These are phyloP conservation scores for Agraylea sexmaculata DNA, from an alignment of 1,140 invertebrate species.

Conservation along the genomic window DNA sequence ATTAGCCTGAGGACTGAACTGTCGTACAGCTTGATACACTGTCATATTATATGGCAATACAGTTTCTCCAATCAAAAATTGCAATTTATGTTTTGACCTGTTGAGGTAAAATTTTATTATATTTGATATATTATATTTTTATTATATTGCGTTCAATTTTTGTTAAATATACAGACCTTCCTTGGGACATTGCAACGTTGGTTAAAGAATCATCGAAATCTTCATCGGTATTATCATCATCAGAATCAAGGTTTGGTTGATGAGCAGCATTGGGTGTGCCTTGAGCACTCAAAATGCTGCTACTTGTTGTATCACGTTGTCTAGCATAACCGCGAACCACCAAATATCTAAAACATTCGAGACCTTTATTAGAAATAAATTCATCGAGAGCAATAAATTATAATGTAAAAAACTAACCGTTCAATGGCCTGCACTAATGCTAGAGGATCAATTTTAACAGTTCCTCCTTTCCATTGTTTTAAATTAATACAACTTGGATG, in stretches of 20 bases:
- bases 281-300: constrained; percentile 20
- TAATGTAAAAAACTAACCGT: constrained; percentile 42
- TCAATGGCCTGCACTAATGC: constrained; percentile 98
- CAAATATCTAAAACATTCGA: constrained; percentile 48
- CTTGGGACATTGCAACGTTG: constrained; percentile 59
- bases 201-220: constrained; percentile 87
- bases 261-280: constrained; percentile 9
- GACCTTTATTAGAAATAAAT: constrained; percentile 1
- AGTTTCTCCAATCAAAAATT: constrained; percentile 92
- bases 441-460: constrained; percentile 96
- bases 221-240: constrained; percentile 73
- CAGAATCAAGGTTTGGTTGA: constrained; percentile 44
- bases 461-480: constrained; percentile 96
- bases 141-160: no score
- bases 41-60: constrained; percentile 97
- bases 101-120: no score
- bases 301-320: constrained; percentile 58
- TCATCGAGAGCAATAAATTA: no score
- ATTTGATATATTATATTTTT: no score
- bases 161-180: constrained; percentile 25
- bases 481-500: constrained; percentile 90
- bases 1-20: constrained; percentile 69
- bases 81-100: constrained; percentile 79
- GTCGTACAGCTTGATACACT: constrained; percentile 94
- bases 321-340: constrained; percentile 83